Evolutionary conservation across 1,140 invertebrate species (phyloP).

Genomic region (Oryctes rhinoceros): DNA sequence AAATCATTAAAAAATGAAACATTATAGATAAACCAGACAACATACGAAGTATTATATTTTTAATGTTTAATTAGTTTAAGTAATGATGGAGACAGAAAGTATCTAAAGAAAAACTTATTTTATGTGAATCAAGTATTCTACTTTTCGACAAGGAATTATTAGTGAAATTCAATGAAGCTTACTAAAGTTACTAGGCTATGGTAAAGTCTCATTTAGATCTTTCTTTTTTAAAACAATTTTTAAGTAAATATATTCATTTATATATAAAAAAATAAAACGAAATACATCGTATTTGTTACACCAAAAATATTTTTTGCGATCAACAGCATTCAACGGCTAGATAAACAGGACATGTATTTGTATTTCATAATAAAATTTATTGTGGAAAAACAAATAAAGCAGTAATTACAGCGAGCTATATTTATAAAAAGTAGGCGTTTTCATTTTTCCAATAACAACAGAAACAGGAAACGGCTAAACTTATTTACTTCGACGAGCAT

Average conservation of each 20-base stretch:
- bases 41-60: too few species aligned
- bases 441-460: too few species aligned
- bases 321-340: not conserved
- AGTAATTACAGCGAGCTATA: not conserved
- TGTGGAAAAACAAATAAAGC: not conserved
- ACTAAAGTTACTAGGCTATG: too few species aligned
- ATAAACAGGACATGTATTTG: conserved; percentile 1
- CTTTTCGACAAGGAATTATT: too few species aligned
- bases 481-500: not conserved
- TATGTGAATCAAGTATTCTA: too few species aligned
- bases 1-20: too few species aligned
- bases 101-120: too few species aligned
- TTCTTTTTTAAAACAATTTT: not conserved
- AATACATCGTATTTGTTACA: not conserved
- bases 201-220: too few species aligned
- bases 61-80: too few species aligned
- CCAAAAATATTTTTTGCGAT: not conserved
- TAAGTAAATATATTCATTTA: not conserved
- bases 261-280: not conserved
- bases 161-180: too few species aligned
- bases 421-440: not conserved
- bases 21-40: too few species aligned
- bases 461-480: not conserved
- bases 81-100: too few species aligned
- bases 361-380: not conserved